Percentiles rank a stretch among this genome's conserved stretches.
These are phyloP conservation scores for Papilio machaon DNA, from an alignment of 1,140 invertebrate genomes.

Conservation along the genomic window DNA sequence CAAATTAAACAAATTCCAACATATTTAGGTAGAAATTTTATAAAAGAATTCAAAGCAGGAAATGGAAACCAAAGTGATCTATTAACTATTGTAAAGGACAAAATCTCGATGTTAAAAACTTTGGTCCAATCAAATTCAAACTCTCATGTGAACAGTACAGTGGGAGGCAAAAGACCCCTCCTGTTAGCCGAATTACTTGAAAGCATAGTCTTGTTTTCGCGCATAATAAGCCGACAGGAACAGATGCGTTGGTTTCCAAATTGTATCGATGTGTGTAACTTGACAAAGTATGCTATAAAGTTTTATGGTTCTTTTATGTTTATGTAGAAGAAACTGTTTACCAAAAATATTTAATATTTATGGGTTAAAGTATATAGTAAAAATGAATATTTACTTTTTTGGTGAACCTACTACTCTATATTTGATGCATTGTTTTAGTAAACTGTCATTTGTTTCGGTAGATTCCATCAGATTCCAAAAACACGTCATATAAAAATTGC, in stretches of 20 bases:
- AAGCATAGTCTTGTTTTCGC: constrained; percentile 16
- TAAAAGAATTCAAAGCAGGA: background rate
- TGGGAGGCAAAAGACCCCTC: constrained; percentile 41
- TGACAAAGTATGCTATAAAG: constrained; percentile 2
- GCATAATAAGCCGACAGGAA: background rate
- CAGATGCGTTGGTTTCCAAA: constrained; percentile 10
- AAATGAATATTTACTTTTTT: too few species aligned
- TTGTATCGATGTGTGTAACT: constrained; percentile 10
- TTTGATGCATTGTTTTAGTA: too few species aligned
- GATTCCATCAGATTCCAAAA: too few species aligned
- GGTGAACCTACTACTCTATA: too few species aligned
- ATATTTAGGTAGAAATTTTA: background rate
- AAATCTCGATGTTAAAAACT: background rate
- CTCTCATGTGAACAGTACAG: background rate
- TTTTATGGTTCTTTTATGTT: background rate
- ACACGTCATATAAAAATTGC: too few species aligned
- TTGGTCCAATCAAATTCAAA: background rate
- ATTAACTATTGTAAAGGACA: background rate
- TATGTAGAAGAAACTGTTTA: background rate
- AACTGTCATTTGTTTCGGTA: too few species aligned
- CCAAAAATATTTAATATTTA: too few species aligned
- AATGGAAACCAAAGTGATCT: background rate
- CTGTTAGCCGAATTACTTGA: constrained; percentile 42
- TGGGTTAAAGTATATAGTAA: too few species aligned
- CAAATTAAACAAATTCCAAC: background rate